Evolutionary conservation across 2,113 vertebrate genomes (phyloP).

Genomic region (Clinocottus analis): DNA sequence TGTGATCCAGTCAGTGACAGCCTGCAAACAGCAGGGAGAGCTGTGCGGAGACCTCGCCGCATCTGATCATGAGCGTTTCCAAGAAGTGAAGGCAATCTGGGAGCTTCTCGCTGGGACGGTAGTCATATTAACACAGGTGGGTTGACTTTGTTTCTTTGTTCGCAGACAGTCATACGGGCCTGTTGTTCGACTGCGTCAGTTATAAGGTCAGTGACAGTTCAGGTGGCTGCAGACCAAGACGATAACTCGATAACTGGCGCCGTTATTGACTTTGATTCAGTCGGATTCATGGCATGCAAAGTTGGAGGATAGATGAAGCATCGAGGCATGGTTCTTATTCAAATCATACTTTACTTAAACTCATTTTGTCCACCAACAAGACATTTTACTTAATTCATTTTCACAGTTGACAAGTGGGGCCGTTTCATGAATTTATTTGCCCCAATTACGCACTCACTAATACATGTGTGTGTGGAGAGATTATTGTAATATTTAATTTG

Average conservation of each 20-base stretch:
- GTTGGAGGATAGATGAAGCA: not conserved
- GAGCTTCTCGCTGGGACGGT: slow-evolving; percentile 47
- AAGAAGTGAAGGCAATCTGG: slow-evolving; percentile 61
- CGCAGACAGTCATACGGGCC: not conserved
- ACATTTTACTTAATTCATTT: not conserved
- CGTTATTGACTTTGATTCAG: not conserved
- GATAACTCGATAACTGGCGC: not conserved
- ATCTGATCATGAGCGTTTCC: slow-evolving; percentile 54
- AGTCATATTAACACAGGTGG: slow-evolving; percentile 50
- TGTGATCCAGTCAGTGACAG: slow-evolving; percentile 69
- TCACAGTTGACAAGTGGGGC: not conserved
- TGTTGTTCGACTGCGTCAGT: not conserved
- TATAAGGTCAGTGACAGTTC: not conserved
- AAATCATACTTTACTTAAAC: not conserved
- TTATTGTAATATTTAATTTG: not conserved
- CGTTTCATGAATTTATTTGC: not conserved
- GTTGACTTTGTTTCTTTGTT: not conserved
- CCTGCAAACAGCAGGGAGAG: slow-evolving; percentile 76
- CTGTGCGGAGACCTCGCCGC: slow-evolving; percentile 59
- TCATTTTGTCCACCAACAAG: not conserved
- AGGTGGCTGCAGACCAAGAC: not conserved
- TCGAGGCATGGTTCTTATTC: not conserved
- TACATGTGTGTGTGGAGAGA: not conserved
- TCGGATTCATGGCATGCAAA: not conserved
- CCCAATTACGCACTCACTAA: not conserved